Base-by-base conservation (phyloP, 2,797 vertebrate genomes). In the Betta splendens region DNA sequence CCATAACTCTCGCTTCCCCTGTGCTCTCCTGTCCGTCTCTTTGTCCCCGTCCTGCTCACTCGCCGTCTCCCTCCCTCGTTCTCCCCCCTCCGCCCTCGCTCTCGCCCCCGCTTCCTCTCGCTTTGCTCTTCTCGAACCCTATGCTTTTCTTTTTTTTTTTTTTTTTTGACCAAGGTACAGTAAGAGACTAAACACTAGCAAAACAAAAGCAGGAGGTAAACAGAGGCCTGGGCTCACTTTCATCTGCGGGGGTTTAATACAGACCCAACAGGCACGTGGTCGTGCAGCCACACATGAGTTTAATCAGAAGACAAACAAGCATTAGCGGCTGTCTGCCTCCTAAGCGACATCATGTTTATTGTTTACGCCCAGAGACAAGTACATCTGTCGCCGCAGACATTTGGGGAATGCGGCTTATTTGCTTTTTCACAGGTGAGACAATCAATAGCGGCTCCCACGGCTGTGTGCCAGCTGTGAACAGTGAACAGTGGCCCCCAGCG, bases 1-100 rank as follows among this genome's bases (percentile, higher is more conserved):
- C 79, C 85, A 86, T 90, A 85, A 78, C 79, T 83, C 80, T 87
- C 74, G 84, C 72, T 82, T 78, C 69, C 74, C 77, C 61, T 17
- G 15, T 43, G 60, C 57, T 65, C 59, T 53, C 72, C 78, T 57
- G 51, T 65, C 42, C 57, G 69, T 75, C 53, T 54, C 72, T 55
- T 62, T 62, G 57, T 75, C n/a, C 61, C 35, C 54, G 65, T 65
- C 61, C 56, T 67, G 11, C 26, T 44, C 5, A 52, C 61, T 48
- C 43, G 71, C 72, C 63, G 72, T 60, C 64, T 53, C 39, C 52
- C 21, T 53, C 50, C n/a, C n/a, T n/a, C n/a, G n/a, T n/a, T n/a
- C n/a, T n/a, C 60, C 13, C 25, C 21, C 37, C 29, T 50, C 18
- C 8, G 37, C 21, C 32, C 39, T 9, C 31, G 52, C 57, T 69